These are phyloP conservation scores for Platyscapa corneri DNA, from an alignment of 1,140 invertebrate genomes.

Conservation along the genomic window DNA sequence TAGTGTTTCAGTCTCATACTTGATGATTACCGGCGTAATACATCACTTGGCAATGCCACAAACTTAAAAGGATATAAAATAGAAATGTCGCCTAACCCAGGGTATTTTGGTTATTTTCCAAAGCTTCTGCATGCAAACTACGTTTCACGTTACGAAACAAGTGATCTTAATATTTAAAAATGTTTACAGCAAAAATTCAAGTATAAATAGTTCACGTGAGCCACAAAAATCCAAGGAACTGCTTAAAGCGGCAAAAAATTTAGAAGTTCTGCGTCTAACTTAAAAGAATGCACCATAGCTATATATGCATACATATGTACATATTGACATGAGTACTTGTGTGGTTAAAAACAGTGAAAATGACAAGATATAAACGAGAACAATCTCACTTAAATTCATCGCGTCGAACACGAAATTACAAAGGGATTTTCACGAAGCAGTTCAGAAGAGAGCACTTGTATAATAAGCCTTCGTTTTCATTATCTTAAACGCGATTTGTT, in stretches of 20 bases:
- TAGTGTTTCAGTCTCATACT: background rate
- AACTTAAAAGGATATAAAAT: constrained; percentile 16
- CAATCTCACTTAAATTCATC: background rate
- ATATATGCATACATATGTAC: background rate
- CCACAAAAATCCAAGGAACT: background rate
- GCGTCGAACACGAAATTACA: constrained; percentile 10
- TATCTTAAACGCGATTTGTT: constrained; percentile 4
- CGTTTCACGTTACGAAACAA: background rate
- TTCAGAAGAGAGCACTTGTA: background rate
- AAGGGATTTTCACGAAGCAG: background rate
- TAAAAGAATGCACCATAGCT: background rate
- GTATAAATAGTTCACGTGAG: background rate
- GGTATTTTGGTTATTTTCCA: background rate
- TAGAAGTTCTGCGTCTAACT: too few relatives aligned
- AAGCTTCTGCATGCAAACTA: background rate
- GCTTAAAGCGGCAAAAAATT: background rate
- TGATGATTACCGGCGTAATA: background rate
- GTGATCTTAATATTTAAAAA: constrained; percentile 2
- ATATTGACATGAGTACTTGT: background rate
- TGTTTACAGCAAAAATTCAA: background rate
- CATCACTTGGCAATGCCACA: background rate
- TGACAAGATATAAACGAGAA: background rate
- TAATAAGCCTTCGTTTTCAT: background rate
- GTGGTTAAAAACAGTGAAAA: background rate
- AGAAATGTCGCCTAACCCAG: background rate